A percentile compares a stretch with the other conserved stretches of the same genome.
phyloP scores from a whole-genome alignment of 64 coral and sea anemone species.

The Acropora tenuis region DNA sequence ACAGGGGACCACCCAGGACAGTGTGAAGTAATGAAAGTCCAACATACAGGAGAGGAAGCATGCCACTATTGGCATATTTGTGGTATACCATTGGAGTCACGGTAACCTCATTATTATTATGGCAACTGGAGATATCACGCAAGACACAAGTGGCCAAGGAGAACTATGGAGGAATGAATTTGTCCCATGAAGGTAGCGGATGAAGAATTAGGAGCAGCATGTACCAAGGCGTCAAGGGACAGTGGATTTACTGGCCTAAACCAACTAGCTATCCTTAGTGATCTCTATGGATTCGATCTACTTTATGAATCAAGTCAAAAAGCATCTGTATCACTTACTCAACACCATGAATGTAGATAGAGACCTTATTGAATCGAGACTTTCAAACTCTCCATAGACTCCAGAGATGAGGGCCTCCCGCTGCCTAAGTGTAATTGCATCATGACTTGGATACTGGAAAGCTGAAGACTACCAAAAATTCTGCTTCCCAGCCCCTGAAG shows the following conservation, averaged over 20 bases:
- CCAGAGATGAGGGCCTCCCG: constrained; percentile 64
- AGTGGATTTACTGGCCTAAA: constrained; percentile 71
- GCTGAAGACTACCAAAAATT: constrained; percentile 63
- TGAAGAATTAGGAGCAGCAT: constrained; percentile 59
- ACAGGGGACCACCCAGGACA: constrained; percentile 66
- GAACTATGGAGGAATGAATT: constrained; percentile 63
- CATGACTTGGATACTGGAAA: constrained; percentile 60
- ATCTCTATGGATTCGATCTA: constrained; percentile 73
- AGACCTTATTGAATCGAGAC: constrained; percentile 54
- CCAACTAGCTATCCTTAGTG: constrained; percentile 53
- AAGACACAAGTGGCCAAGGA: constrained; percentile 54
- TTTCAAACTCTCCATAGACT: constrained; percentile 56
- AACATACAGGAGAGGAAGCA: constrained; percentile 58
- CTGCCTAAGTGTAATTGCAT: constrained; percentile 57
- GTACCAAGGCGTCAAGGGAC: constrained; percentile 46
- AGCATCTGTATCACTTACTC: constrained; percentile 51
- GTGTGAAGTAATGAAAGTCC: constrained; percentile 61
- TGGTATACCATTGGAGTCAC: constrained; percentile 44
- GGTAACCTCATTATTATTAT: constrained; percentile 70
- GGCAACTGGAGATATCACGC: constrained; percentile 58
- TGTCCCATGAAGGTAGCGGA: constrained; percentile 56
- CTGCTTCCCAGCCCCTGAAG: constrained; percentile 59
- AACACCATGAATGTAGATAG: constrained; percentile 40
- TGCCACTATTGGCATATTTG: constrained; percentile 63
- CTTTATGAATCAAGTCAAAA: constrained; percentile 69